phyloP scores from a whole-genome alignment of 37 sponge, comb jelly and placozoan genomes.

The Crambe crambe region DNA sequence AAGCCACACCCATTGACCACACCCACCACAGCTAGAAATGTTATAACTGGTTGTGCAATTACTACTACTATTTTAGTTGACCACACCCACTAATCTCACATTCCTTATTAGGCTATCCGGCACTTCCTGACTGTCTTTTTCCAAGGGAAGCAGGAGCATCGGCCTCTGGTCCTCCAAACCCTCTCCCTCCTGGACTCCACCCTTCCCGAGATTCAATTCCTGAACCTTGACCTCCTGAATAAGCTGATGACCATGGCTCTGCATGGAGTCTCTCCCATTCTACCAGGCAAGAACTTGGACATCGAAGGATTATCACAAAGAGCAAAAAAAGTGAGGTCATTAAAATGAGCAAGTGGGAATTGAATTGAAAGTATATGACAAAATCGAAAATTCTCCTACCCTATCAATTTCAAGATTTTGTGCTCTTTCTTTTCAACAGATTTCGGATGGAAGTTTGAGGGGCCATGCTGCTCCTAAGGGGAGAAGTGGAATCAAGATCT shows the following conservation, averaged over 20 bases:
- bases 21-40: not conserved
- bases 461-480: too few species aligned
- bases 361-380: too few species aligned
- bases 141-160: not conserved
- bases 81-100: not conserved
- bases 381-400: too few species aligned
- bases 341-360: not conserved
- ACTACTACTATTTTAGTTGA: not conserved
- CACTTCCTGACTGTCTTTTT: conserved; percentile 24
- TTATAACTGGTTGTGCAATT: not conserved
- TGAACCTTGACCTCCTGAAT: conserved; percentile 16
- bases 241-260: conserved; percentile 9
- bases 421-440: too few species aligned
- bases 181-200: conserved; percentile 59
- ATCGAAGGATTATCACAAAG: not conserved
- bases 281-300: not conserved
- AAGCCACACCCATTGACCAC: too few species aligned
- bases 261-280: not conserved
- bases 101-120: conserved; percentile 18
- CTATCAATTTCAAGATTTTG: too few species aligned
- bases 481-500: too few species aligned
- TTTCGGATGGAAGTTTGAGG: too few species aligned
- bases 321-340: not conserved
- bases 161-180: conserved; percentile 41
- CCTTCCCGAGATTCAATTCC: conserved; percentile 31